These are phyloP conservation scores for Zophobas morio DNA, from an alignment of 1,140 invertebrate species.

Conservation along the genomic window DNA sequence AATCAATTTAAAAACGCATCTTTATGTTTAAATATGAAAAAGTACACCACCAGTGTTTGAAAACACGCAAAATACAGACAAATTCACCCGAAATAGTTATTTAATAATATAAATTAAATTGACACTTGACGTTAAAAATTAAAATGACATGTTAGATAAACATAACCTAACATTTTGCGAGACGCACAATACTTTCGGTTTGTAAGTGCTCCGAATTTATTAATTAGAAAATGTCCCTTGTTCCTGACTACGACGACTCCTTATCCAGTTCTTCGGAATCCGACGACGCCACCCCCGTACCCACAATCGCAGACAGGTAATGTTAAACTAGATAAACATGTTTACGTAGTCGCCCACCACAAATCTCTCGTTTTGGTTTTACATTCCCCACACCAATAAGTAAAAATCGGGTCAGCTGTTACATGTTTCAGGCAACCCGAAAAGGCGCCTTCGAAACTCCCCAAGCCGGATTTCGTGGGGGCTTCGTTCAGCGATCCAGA, in stretches of 20 bases:
- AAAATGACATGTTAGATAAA: not conserved
- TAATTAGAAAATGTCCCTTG: slow-evolving; percentile 72
- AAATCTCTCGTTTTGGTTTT: slow-evolving; percentile 11
- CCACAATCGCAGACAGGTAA: not conserved
- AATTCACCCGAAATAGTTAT: too few species aligned
- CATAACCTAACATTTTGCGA: slow-evolving; percentile 7
- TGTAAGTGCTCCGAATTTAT: not conserved
- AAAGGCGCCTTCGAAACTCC: slow-evolving; percentile 64
- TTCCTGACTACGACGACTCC: slow-evolving; percentile 75
- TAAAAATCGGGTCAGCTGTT: slow-evolving; percentile 64
- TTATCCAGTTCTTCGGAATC: slow-evolving; percentile 64
- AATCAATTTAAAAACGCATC: too few species aligned
- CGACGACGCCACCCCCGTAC: not conserved
- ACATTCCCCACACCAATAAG: slow-evolving; percentile 37
- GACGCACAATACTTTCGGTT: slow-evolving; percentile 5
- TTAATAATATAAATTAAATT: not conserved
- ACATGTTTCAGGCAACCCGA: slow-evolving; percentile 62
- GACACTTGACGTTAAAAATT: not conserved
- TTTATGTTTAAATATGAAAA: too few species aligned
- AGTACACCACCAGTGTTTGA: too few species aligned
- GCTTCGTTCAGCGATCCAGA: slow-evolving; percentile 59
- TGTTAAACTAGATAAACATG: not conserved
- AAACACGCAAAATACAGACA: too few species aligned
- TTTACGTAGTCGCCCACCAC: too few species aligned
- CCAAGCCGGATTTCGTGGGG: slow-evolving; percentile 70